phyloP scores from a whole-genome alignment of 2,888 invertebrate genomes.

The Pedicia rivosa region DNA sequence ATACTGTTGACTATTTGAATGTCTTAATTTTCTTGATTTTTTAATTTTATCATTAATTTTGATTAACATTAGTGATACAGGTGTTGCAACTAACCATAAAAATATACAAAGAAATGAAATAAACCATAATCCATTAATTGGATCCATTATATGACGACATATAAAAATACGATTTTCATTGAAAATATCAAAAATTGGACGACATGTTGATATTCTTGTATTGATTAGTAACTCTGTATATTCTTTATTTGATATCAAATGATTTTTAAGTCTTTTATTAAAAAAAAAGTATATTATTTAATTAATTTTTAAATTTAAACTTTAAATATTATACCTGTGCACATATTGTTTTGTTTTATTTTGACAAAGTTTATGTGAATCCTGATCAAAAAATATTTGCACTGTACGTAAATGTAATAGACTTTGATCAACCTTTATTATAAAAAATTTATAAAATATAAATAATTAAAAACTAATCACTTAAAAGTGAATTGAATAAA shows the following conservation, averaged over 20 bases:
- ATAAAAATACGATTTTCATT: constrained; percentile 41
- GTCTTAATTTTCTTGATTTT: constrained; percentile 9
- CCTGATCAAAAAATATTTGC: constrained; percentile 57
- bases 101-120: constrained; percentile 39
- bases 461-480: not conserved
- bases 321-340: constrained; percentile 19
- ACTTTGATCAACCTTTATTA: constrained; percentile 41
- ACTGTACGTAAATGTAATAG: constrained; percentile 59
- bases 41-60: constrained; percentile 23
- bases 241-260: constrained; percentile 49
- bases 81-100: constrained; percentile 43
- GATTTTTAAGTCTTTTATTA: constrained; percentile 38
- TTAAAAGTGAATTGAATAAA: not conserved
- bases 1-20: constrained; percentile 15
- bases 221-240: constrained; percentile 46
- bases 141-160: constrained; percentile 28
- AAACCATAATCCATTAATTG: constrained; percentile 50
- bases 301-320: constrained; percentile 4
- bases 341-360: constrained; percentile 37
- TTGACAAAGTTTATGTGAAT: constrained; percentile 51
- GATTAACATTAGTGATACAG: constrained; percentile 42
- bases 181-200: constrained; percentile 54
- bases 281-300: not conserved
- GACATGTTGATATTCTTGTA: constrained; percentile 50
- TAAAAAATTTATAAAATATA: not conserved